Evolutionary conservation across 2,113 vertebrate species (phyloP), one percentile per base, ranked within the genome.

Genomic region (Alosa alosa): DNA sequence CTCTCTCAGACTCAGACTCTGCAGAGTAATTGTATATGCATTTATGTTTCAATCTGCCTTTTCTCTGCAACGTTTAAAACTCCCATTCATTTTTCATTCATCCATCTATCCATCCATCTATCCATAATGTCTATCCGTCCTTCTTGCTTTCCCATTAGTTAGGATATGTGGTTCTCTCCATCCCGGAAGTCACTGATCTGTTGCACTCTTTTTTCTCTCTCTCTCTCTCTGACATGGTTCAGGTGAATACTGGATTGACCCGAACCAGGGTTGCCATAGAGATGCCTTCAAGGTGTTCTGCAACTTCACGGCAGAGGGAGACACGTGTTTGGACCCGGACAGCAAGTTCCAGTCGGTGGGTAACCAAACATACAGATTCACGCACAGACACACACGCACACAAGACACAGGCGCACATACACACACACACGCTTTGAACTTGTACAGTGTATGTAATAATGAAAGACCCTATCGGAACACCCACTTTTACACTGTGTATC

Each of bases 181-280:
- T 82, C 41, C 46, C 4, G 9, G 8, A 9, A 39, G 6, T 52
- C 44, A 7, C 6, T 41, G 44, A 1, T 25, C 41, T 31, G 31
- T 31, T 31, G 31, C 31, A 31, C 15, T 5, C 5, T 52, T 25
- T 13, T 83, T 4, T 78, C 0, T 45, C 44, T 55, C 10, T 81
- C 20, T 41, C 75, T 81, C 31, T 10, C 8, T 41, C 31, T 31
- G 13, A 1, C 36, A 1, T 3, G 7, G 7, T 39, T 72, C 93
- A 99, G 98, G 98, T 85, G 97, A 98, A 89, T 99, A 99, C 92
- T 99, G 97, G 97, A 98, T 99, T 10, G 98, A 99, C 88, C 98
- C 98, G 0, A 99, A 99, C 93, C 98, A 99, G 89, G 98, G 98
- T 13, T 99, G 98, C 91, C 97, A 98, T 90, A 93, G 97, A 91